Evolutionary conservation across 64 coral and sea anemone species (phyloP).

Genomic region (Acropora yongei): DNA sequence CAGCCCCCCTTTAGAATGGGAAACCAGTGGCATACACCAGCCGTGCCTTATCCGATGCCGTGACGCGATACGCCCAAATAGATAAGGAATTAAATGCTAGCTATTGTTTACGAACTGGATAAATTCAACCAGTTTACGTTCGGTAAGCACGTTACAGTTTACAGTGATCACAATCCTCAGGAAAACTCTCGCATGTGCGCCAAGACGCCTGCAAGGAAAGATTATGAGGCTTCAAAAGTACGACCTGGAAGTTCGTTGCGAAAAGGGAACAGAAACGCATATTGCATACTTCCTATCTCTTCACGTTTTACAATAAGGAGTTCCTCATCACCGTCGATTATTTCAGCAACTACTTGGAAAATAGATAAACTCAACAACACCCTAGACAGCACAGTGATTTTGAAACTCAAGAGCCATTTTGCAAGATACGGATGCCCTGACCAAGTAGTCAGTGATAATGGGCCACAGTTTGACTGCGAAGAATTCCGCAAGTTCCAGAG

Average conservation of each 20-base stretch:
- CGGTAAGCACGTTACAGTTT: neutral
- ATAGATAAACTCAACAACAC: neutral
- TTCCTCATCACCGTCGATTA: conserved; percentile 10
- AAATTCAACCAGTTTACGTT: neutral
- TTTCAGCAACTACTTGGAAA: neutral
- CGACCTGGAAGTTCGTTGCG: neutral
- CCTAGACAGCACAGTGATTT: neutral
- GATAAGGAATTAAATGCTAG: neutral
- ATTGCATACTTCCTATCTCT: no score
- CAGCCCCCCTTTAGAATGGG: neutral
- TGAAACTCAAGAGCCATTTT: conserved; percentile 3
- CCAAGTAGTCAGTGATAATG: neutral
- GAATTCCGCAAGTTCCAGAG: neutral
- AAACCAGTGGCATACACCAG: neutral
- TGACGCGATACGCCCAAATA: neutral
- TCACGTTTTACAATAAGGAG: neutral
- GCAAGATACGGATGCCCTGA: neutral
- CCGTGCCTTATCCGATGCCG: neutral
- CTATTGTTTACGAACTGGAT: neutral
- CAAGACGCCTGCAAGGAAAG: neutral
- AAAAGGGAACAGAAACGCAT: no score
- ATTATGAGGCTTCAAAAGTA: neutral
- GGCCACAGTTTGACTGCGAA: neutral
- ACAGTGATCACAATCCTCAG: neutral
- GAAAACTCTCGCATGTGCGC: neutral